These are phyloP conservation scores for Tympanoctomys barrerae DNA, from an alignment of 2,797 vertebrate genomes.

Conservation along the genomic window DNA sequence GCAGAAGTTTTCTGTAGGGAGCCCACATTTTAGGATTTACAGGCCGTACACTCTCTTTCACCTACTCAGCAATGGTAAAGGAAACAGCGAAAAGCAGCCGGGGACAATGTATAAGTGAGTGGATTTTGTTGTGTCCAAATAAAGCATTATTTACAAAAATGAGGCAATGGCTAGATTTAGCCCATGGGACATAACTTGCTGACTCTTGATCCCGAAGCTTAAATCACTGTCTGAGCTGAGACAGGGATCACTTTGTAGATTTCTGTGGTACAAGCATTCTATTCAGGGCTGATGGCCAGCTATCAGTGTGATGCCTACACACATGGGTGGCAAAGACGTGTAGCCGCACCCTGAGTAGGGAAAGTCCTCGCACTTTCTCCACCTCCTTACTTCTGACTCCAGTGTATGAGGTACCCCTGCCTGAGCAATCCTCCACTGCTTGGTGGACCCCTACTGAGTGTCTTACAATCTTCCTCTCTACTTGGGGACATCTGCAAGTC, in stretches of 20 bases:
- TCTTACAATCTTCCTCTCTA: neutral
- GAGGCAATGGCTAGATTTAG: neutral
- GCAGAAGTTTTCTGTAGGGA: neutral
- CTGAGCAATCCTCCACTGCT: neutral
- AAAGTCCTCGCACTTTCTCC: neutral
- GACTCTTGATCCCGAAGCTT: neutral
- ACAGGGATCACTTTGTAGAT: neutral
- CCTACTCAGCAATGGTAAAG: neutral
- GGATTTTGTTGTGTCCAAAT: neutral
- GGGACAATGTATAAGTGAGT: neutral
- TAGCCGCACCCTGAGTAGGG: neutral
- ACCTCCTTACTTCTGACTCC: neutral
- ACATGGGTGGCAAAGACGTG: neutral
- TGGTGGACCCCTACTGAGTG: neutral
- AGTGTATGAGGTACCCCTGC: too few species aligned
- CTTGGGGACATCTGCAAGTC: neutral
- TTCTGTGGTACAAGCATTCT: neutral
- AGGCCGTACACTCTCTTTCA: neutral
- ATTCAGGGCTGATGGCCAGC: neutral
- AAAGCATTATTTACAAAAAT: slow-evolving; percentile 12
- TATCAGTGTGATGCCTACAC: fast-evolving
- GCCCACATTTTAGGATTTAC: neutral
- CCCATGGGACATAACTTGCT: neutral
- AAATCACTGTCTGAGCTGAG: neutral
- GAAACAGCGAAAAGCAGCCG: neutral